A percentile compares a stretch with the other conserved stretches of the same genome.
Conservation (phyloP, 1,140 invertebrate species). For the Diorhabda elongata region DNA sequence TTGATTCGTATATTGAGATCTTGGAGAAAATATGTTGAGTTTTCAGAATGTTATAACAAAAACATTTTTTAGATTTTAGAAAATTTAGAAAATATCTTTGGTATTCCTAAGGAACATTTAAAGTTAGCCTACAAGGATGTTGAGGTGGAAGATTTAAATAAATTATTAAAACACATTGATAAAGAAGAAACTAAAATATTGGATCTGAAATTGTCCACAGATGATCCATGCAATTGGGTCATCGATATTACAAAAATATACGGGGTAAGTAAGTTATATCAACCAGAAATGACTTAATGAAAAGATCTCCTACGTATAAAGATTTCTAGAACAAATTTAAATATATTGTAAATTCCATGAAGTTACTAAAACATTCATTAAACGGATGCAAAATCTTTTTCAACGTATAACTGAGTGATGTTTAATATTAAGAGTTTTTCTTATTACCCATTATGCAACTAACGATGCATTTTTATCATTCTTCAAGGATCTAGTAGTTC, state of each 20-base stretch:
- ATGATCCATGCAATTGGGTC: conserved; percentile 13
- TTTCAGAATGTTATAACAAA: too few species aligned
- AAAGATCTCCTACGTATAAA: too few species aligned
- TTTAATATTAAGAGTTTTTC: too few species aligned
- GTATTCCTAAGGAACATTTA: neutral
- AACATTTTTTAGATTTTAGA: neutral
- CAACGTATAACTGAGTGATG: too few species aligned
- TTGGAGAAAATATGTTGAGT: too few species aligned
- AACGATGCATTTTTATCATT: neutral
- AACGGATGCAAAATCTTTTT: too few species aligned
- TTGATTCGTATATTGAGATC: too few species aligned
- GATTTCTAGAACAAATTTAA: too few species aligned
- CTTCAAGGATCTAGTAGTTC: conserved; percentile 36
- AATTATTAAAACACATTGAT: conserved; percentile 23
- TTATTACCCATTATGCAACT: neutral
- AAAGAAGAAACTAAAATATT: conserved; percentile 33
- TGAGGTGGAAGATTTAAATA: neutral
- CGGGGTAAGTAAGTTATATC: neutral
- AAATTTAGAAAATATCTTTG: neutral
- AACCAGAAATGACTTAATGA: neutral
- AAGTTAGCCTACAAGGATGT: neutral
- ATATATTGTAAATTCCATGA: too few species aligned
- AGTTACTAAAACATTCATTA: too few species aligned
- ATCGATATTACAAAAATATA: conserved; percentile 38
- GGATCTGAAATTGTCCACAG: conserved; percentile 33